Evolutionary conservation across 2,113 vertebrate species (phyloP), one percentile per base, ranked within the genome.

Genomic region (Rhodinocichla rosea): DNA sequence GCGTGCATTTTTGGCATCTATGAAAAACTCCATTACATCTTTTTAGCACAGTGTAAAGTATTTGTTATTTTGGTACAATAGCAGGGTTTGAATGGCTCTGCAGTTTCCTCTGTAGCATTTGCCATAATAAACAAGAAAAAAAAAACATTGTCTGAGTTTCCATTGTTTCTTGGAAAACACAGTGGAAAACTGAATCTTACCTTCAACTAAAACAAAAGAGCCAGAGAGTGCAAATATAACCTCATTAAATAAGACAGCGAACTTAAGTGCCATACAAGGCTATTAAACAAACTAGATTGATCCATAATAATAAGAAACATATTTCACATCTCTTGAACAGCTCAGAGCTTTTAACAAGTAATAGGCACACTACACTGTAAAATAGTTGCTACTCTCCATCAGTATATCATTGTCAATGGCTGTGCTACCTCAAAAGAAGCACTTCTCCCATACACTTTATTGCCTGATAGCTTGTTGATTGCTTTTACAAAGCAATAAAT

Each of bases 401-500:
- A 80, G 95, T 98, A 97, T 96, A 97, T 98, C 98, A 98, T 95
- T 98, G 97, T 98, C 98, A 97, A 80, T 94, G 95, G 89, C 52
- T 90, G 71, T 37, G 60, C 96, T 97, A 96, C 96, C 97, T 98
- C 93, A 96, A 82, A 97, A 97, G 96, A 95, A 98, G 95, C 97
- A 97, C 98, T 98, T 98, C 98, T 84, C 98, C 97, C 97, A 95
- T 97, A 95, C 95, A 94, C 94, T 98, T 98, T 98, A 98, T 98
- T 98, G 98, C 97, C 97, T 98, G 98, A 98, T 98, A 97, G 97
- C 97, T 97, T 97, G 97, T 96, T 98, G 98, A 98, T 98, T 98
- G 98, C 98, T 98, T 98, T 98, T 97, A 97, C 97, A 98, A 98
- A 98, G 97, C 97, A 97, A 98, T 98, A 98, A 97, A 98, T 98